These are phyloP conservation scores for Amphipoea oculea DNA, from an alignment of 2,888 invertebrate genomes.

Conservation along the genomic window DNA sequence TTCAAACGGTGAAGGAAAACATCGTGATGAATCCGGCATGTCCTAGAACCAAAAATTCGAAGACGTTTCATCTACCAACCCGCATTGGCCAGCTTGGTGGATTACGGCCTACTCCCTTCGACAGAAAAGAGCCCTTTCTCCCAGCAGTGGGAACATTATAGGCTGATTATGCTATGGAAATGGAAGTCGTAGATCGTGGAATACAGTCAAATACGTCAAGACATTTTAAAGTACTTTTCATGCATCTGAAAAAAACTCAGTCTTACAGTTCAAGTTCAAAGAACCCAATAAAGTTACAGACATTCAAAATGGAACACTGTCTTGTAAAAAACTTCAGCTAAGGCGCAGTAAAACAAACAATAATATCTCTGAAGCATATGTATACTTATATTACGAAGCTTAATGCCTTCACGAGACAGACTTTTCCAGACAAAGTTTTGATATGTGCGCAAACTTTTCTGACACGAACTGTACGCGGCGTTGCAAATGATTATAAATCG, in stretches of 20 bases:
- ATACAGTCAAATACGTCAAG: background rate
- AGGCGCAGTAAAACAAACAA: constrained; percentile 36
- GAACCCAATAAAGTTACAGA: constrained; percentile 8
- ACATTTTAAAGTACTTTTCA: background rate
- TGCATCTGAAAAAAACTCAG: background rate
- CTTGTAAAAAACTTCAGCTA: constrained; percentile 5
- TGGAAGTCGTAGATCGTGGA: background rate
- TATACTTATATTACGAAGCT: constrained; percentile 30
- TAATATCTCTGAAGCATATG: constrained; percentile 27
- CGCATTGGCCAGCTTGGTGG: too few relatives aligned
- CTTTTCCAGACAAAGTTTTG: constrained; percentile 55
- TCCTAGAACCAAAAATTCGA: too few relatives aligned
- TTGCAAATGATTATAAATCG: constrained; percentile 7
- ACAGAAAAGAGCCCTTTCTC: too few relatives aligned
- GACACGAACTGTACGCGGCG: constrained; percentile 8
- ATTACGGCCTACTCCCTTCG: too few relatives aligned
- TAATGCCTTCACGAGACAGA: constrained; percentile 45
- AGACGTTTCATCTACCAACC: too few relatives aligned
- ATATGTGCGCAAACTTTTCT: constrained; percentile 53
- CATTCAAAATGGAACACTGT: constrained; percentile 25
- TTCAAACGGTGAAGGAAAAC: too few relatives aligned
- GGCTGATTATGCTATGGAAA: too few relatives aligned
- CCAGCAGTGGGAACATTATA: too few relatives aligned
- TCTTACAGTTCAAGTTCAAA: constrained; percentile 18
- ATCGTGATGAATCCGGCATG: too few relatives aligned